Base-by-base conservation (phyloP, 2,888 invertebrate genomes). In the Sphinx pinastri region DNA sequence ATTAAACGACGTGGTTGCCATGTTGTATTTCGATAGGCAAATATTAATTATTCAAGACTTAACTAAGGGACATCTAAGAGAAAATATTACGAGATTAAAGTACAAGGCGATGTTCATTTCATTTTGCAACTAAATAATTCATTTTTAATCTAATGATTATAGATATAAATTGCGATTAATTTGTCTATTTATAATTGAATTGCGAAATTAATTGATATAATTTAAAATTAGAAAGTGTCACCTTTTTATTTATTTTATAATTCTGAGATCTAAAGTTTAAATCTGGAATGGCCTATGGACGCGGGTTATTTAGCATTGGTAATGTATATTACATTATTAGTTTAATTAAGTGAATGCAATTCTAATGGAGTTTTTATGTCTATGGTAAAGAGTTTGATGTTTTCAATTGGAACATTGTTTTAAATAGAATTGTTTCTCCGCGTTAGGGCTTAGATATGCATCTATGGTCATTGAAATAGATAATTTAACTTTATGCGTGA, bases 281-380 rank as follows among this genome's bases (percentile, higher is more conserved):
- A 58, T 59, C 49, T 68, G 68, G 49, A 51, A 25, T 16, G 16
- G n/a, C 49, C 67, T 13, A 52, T 60, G 45, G 14, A 19, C 13
- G 13, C 57, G 7, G n/a, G 57, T 58, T 57, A 60, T 60, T 69
- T 69, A 60, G 60, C 69, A 69, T 69, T 60, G 69, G 60, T 52
- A 69, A 69, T 69, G 51, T 69, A 60, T 51, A 59, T 63, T 58
- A 58, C 68, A 38, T 68, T 60, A 60, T 60, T 54, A 60, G 16
- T 69, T 69, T 69, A 69, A 69, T 69, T 69, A 69, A 69, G 60
- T 52, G 69, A 52, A 38, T 63, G 60, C 45, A 31, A 69, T 45
- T 63, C 52, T 69, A 69, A 69, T 69, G 69, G 69, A 69, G 60
- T 69, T 69, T 69, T 60, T 63, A 69, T 52, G 69, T 69, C 60